These are phyloP conservation scores for Chrysochloris asiatica DNA, from an alignment of 2,113 vertebrate genomes.

Conservation along the genomic window DNA sequence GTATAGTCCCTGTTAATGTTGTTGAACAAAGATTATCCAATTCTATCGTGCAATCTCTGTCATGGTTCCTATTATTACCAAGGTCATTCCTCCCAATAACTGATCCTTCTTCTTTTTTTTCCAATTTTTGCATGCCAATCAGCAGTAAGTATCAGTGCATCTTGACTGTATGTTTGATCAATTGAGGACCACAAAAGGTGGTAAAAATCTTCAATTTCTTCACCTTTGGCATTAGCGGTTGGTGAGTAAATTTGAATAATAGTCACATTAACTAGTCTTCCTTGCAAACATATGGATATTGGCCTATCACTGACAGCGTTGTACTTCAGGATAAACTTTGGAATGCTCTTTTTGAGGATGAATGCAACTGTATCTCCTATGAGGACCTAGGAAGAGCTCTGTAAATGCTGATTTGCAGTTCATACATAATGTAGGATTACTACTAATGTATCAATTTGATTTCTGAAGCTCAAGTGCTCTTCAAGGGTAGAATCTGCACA, in stretches of 20 bases:
- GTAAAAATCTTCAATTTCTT: background rate
- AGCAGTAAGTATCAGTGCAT: background rate
- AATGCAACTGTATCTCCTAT: background rate
- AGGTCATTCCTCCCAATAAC: background rate
- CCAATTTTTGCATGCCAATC: background rate
- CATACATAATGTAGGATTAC: background rate
- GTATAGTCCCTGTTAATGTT: background rate
- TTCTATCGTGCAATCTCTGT: background rate
- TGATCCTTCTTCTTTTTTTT: background rate
- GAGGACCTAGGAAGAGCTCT: background rate
- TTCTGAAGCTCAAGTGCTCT: background rate
- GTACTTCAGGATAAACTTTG: background rate
- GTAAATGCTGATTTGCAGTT: background rate
- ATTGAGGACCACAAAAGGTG: background rate
- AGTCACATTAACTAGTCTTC: background rate
- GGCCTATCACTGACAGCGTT: background rate
- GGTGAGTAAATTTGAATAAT: background rate
- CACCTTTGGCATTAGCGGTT: background rate
- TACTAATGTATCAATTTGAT: background rate
- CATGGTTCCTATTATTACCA: background rate
- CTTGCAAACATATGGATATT: background rate
- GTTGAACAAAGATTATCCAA: background rate
- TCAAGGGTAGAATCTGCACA: background rate
- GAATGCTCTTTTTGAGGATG: background rate
- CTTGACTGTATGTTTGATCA: background rate